Evolutionary conservation across 2,888 invertebrate genomes (phyloP).

Genomic region (Cerastoderma edule): DNA sequence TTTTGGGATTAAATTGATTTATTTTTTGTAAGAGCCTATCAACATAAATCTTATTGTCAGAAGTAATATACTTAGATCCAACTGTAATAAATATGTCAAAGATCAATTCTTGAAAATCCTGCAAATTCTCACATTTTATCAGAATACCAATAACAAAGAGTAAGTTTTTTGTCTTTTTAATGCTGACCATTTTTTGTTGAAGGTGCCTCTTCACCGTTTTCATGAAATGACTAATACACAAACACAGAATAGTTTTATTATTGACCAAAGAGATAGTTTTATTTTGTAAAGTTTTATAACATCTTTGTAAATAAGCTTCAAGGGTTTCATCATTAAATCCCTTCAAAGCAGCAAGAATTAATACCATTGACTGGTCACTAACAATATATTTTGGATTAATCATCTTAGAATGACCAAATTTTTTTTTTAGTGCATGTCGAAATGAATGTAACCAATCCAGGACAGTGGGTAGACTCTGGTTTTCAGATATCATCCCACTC

Average conservation of each 20-base stretch:
- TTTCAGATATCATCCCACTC: conserved; percentile 11
- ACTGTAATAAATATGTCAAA: background rate
- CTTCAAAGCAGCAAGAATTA: conserved; percentile 16
- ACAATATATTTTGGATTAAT: no score
- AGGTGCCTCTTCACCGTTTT: conserved; percentile 7
- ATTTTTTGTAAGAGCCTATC: background rate
- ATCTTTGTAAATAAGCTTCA: background rate
- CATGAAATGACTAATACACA: conserved; percentile 25
- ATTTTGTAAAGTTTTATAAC: background rate
- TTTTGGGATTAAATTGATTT: background rate
- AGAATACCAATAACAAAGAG: conserved; percentile 18
- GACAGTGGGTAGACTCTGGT: no score
- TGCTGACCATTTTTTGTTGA: conserved; percentile 1
- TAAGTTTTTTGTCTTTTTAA: background rate
- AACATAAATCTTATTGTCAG: background rate
- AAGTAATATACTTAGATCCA: background rate
- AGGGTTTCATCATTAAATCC: conserved; percentile 22
- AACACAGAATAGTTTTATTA: no score
- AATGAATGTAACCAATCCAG: conserved; percentile 7
- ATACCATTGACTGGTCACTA: background rate
- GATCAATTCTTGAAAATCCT: conserved; percentile 10
- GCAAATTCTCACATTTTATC: conserved; percentile 12
- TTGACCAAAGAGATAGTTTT: background rate
- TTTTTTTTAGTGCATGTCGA: conserved; percentile 7
- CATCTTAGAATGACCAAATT: background rate